A percentile compares a stretch with the other conserved stretches of the same genome.
Conservation (phyloP, 2,888 invertebrate genomes). For the Mythimna lalbum region DNA sequence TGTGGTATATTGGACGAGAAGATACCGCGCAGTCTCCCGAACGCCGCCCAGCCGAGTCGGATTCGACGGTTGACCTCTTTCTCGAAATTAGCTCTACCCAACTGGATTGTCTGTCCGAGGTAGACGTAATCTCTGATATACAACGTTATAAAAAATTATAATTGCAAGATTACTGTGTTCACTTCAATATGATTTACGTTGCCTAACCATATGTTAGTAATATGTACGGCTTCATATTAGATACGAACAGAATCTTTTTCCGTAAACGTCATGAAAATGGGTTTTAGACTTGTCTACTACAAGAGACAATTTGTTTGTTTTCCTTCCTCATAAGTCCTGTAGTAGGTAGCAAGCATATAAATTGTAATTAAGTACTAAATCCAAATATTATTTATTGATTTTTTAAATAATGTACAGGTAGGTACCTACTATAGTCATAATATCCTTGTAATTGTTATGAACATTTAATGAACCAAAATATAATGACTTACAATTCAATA, state of each 20-base stretch:
- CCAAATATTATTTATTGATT: background rate
- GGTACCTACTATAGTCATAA: background rate
- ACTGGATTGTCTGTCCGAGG: no score
- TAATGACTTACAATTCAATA: background rate
- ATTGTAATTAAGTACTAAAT: slow-evolving; percentile 4
- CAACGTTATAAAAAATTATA: slow-evolving; percentile 25
- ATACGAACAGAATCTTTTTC: slow-evolving; percentile 6
- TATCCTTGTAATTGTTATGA: background rate
- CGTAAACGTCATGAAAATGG: slow-evolving; percentile 1
- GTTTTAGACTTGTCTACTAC: slow-evolving; percentile 3
- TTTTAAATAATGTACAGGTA: no score
- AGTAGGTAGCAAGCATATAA: background rate
- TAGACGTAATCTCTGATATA: no score
- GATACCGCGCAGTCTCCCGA: no score
- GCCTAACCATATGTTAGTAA: background rate
- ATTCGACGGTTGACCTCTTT: no score
- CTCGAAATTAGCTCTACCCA: no score
- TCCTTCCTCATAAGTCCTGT: background rate
- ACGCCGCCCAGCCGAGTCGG: no score
- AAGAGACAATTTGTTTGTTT: background rate
- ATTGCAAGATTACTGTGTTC: slow-evolving; percentile 12
- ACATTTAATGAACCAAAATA: background rate
- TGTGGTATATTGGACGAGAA: no score
- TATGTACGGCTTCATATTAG: slow-evolving; percentile 14
- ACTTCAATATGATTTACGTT: slow-evolving; percentile 22